Conservation (phyloP, 2,113 vertebrate genomes). For the Anolis carolinensis region DNA sequence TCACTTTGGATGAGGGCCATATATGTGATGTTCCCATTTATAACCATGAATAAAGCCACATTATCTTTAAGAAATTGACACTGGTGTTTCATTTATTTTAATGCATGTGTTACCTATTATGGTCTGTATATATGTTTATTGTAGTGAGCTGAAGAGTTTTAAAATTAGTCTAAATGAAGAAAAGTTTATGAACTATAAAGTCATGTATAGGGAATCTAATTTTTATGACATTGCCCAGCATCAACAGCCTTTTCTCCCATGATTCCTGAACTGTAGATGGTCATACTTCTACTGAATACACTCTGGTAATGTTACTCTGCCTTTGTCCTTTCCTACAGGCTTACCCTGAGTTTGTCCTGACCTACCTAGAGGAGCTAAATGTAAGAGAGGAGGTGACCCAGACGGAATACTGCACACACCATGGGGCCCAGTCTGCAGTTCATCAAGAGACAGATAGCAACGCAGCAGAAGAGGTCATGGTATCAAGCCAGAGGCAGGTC, state of each 20-base stretch:
- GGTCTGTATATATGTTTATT: fast-evolving
- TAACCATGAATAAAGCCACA: not conserved
- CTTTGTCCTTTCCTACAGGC: constrained; percentile 73
- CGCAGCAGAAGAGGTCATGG: constrained; percentile 72
- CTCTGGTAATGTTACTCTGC: constrained; percentile 48
- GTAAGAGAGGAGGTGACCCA: constrained; percentile 71
- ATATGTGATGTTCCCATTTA: not conserved
- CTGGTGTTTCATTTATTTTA: constrained; percentile 4
- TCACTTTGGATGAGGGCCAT: not conserved
- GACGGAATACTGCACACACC: constrained; percentile 62
- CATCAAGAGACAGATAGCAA: constrained; percentile 63
- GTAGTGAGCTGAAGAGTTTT: fast-evolving
- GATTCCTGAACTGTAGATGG: constrained; percentile 19
- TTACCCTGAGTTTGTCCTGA: constrained; percentile 78
- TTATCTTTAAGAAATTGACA: not conserved
- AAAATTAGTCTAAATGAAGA: not conserved
- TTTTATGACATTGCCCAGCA: constrained; percentile 13
- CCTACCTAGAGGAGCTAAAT: constrained; percentile 78
- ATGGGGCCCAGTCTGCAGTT: constrained; percentile 59
- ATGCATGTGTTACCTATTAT: not conserved
- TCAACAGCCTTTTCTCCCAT: constrained; percentile 18
- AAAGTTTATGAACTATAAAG: constrained; percentile 17
- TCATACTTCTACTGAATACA: constrained; percentile 46
- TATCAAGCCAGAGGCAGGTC: constrained; percentile 66
- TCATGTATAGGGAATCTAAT: constrained; percentile 12